phyloP scores from a whole-genome alignment of 2,888 invertebrate species.

The Tridacna gigas region DNA sequence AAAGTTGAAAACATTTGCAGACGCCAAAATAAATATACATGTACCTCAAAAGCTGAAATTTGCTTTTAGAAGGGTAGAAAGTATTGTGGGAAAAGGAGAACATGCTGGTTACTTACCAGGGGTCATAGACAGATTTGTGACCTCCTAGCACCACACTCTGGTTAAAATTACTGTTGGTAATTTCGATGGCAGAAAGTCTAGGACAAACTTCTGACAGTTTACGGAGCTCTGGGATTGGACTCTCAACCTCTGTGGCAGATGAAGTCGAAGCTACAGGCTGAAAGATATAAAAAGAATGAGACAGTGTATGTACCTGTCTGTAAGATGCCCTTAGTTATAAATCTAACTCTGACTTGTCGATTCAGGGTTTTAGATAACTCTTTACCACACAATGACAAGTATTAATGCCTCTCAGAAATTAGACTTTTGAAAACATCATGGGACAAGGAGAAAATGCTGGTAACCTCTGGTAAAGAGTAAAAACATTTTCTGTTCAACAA shows the following conservation, averaged over 20 bases:
- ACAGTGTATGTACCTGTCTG: too few species aligned
- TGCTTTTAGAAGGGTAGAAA: too few species aligned
- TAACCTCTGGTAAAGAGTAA: too few species aligned
- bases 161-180: constrained; percentile 54
- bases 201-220: constrained; percentile 48
- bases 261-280: constrained; percentile 53
- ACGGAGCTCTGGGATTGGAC: constrained; percentile 16
- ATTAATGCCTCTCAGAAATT: not conserved
- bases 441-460: not conserved
- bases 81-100: not conserved
- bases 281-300: too few species aligned
- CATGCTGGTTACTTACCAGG: constrained; percentile 44
- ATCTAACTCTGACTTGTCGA: too few species aligned
- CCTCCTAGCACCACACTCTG: constrained; percentile 48
- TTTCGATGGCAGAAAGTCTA: constrained; percentile 48
- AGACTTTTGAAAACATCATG: not conserved
- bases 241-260: not conserved
- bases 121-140: constrained; percentile 44
- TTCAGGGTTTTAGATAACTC: too few species aligned
- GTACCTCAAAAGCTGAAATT: too few species aligned
- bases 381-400: not conserved
- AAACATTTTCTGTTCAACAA: too few species aligned
- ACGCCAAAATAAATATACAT: too few species aligned
- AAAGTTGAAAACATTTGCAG: too few species aligned
- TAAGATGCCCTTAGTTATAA: too few species aligned